Evolutionary conservation across 2,888 invertebrate species (phyloP).

Genomic region (Standfussiana lucernea): DNA sequence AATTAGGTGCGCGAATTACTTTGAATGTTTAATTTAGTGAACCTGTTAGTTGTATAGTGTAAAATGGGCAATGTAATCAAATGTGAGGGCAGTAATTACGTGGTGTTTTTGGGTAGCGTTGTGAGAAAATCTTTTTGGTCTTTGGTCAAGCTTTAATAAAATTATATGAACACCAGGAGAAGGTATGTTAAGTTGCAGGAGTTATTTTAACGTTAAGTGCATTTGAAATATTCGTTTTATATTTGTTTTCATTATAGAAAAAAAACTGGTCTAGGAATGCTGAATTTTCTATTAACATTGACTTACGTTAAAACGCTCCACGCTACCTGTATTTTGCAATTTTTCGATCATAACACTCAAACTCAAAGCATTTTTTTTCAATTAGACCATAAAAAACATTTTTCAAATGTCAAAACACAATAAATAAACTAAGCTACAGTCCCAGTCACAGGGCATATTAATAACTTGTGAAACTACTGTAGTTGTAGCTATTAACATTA

Average conservation of each 20-base stretch:
- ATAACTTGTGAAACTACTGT: too few species aligned
- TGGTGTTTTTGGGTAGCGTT: conserved; percentile 13
- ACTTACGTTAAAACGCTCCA: neutral
- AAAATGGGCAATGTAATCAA: conserved; percentile 47
- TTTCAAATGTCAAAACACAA: too few species aligned
- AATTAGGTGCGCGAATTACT: conserved; percentile 69
- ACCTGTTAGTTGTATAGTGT: conserved; percentile 47
- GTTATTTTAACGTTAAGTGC: neutral
- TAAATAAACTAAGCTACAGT: too few species aligned
- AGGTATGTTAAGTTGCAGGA: too few species aligned
- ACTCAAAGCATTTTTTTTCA: too few species aligned
- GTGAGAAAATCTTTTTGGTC: conserved; percentile 1
- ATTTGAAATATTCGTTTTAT: neutral
- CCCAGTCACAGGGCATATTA: too few species aligned
- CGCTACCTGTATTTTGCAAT: too few species aligned
- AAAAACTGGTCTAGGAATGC: neutral
- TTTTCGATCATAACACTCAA: too few species aligned
- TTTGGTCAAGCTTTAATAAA: neutral
- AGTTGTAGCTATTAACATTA: neutral
- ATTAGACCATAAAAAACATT: too few species aligned
- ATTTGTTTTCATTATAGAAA: neutral
- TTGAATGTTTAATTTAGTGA: conserved; percentile 64
- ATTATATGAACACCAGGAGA: neutral
- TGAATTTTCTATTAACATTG: neutral
- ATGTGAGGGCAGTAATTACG: conserved; percentile 16